These are phyloP conservation scores for human (Homo sapiens) DNA, from an alignment of 2,113 vertebrate species.

Conservation along the genomic window GRCh38 chr3:156645001-156645500, in stretches of 20 bases:
- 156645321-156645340: neutral
- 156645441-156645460: neutral
- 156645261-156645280: neutral
- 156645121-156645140: slow-evolving; percentile 2
- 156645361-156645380: neutral
- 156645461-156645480: neutral
- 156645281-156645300: slow-evolving; percentile 16
- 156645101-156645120: slow-evolving; percentile 46
- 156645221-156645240: neutral
- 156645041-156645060: slow-evolving; percentile 55
- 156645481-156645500: neutral
- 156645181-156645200: neutral
- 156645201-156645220: neutral
- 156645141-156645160: neutral
- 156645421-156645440: neutral
- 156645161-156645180: neutral
- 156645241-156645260: neutral
- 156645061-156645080: slow-evolving; percentile 59
- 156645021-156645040: slow-evolving; percentile 28
- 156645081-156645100: slow-evolving; percentile 49
- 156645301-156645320: slow-evolving; percentile 22
- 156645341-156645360: neutral
- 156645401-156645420: slow-evolving; percentile 5
- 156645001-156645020: neutral
- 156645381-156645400: neutral